Percentiles rank a stretch among this genome's conserved stretches.
phyloP scores from a whole-genome alignment of 2,113 vertebrate species.

The Fregetta grallaria region DNA sequence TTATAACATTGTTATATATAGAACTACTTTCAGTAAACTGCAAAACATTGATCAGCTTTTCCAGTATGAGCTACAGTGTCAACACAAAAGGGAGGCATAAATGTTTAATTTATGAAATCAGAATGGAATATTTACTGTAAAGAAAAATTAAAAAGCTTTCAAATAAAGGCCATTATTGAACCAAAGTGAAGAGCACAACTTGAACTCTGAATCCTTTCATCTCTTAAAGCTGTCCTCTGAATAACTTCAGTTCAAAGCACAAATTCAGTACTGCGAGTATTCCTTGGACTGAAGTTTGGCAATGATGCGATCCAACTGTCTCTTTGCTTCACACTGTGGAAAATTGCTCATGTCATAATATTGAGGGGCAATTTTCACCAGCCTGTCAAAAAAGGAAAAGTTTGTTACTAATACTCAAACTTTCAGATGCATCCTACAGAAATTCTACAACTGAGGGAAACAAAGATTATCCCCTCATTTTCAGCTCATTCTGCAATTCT shows the following conservation, averaged over 20 bases:
- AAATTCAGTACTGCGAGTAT: constrained; percentile 91
- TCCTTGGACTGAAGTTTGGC: constrained; percentile 96
- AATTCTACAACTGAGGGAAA: background rate
- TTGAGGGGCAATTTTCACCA: constrained; percentile 95
- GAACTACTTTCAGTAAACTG: constrained; percentile 90
- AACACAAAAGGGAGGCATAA: constrained; percentile 86
- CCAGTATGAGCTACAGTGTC: constrained; percentile 84
- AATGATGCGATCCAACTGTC: constrained; percentile 95
- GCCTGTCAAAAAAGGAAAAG: constrained; percentile 79
- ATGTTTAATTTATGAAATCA: constrained; percentile 90
- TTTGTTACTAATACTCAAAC: constrained; percentile 46
- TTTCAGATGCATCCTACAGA: background rate
- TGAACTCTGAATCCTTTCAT: constrained; percentile 78
- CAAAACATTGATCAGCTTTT: constrained; percentile 84
- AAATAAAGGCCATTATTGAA: constrained; percentile 86
- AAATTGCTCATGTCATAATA: constrained; percentile 99
- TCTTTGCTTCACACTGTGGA: constrained; percentile 96
- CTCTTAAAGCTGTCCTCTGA: constrained; percentile 80
- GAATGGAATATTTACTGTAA: constrained; percentile 87
- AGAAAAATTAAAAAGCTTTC: constrained; percentile 90
- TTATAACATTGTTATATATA: constrained; percentile 86
- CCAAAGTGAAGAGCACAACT: constrained; percentile 84
- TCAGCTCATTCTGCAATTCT: background rate
- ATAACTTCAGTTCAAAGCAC: constrained; percentile 76
- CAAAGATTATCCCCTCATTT: background rate